Evolutionary conservation across 30 jellyfish, hydroid and myxozoan genomes (phyloP), one percentile per base, ranked within the genome.

Genomic region (Aurelia aurita complex sp. Pacific): DNA sequence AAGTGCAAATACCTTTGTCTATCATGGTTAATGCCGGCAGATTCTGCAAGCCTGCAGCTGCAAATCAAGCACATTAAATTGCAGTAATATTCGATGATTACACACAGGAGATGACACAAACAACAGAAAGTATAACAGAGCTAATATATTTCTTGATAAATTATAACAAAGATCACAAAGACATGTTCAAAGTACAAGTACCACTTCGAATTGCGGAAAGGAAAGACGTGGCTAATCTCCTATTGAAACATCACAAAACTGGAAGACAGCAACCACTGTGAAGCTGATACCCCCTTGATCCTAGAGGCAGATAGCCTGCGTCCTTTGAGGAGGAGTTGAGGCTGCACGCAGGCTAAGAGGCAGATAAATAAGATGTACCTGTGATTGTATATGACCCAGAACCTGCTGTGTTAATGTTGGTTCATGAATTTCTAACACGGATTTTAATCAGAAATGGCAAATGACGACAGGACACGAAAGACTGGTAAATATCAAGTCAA

Each of bases 401-500:
- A 77, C 60, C 77, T 17, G 38, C 60, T 77, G 77, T 77, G 10
- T 46, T 64, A 54, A 61, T n/a, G n/a, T n/a, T n/a, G n/a, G n/a
- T n/a, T n/a, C n/a, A n/a, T n/a, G n/a, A n/a, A n/a, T n/a, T n/a
- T 61, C 65, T 3, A 61, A 4, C 62, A 68, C 61, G 79, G 79
- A 4, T 29, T 68, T 68, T 19, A 16, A 4, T 63, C 85, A 55
- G 62, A 38, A 38, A 34, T 74, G 85, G 85, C 85, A 74, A 74
- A 74, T 74, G 73, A 74, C 52, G 55, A 74, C 55, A 19, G 73
- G 82, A 23, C 81, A 62, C n/a, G 67, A 78, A 60, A 60, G 81
- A n/a, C 63, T 59, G 52, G 88, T 78, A 15, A 78, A 78, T 43
- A 60, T 78, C 72, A 67, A 36, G 64, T 17, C 46, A 63, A 78